Base-by-base conservation (phyloP, 2,888 invertebrate species). In the Caenorhabditis macrosperma region DNA sequence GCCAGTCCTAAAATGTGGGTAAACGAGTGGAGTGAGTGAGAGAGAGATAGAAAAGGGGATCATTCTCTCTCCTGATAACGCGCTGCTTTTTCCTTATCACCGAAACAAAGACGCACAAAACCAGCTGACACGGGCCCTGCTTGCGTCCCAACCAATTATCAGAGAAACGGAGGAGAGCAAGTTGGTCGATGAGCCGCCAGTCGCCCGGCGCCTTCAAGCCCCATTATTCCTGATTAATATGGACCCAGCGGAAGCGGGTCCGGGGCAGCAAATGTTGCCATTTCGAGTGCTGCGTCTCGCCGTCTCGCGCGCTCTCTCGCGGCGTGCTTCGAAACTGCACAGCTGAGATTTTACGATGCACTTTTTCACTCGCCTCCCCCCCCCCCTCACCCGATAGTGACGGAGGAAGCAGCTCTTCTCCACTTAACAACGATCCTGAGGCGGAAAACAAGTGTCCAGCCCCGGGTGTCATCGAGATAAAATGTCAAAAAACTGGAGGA, bases 181-280 rank as follows among this genome's bases (percentile, higher is more conserved):
- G 71, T 63, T 63, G 55, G 55, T 55, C 35, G 33, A 3, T 20
- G 33, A 55, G 55, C 55, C 33, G 52, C 6, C 5, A 22, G 50
- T 28, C 33, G 33, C 48, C 59, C 52, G n/a, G 38, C 41, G 54
- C 41, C 22, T n/a, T n/a, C n/a, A n/a, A 24, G 60, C 26, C 72
- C 63, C 72, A 72, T 72, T 72, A 72, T 72, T 64, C 72, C 64
- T 72, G 72, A 72, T 72, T 72, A 72, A 72, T 72, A 72, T 72
- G 64, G 72, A 64, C 72, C 72, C 63, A 50, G 64, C 72, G 72
- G 72, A 72, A 72, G 72, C 22, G 52, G 55, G 33, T 35, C 33
- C 55, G 44, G 63, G 50, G 55, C 30, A 63, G 64, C 72, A 72
- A 72, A 72, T 72, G 72, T 72, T 72, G 72, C 72, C 22, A 64